Base-by-base conservation (phyloP, 37 sponge, comb jelly and placozoan species). In the Cliona cf. orientalis region DNA sequence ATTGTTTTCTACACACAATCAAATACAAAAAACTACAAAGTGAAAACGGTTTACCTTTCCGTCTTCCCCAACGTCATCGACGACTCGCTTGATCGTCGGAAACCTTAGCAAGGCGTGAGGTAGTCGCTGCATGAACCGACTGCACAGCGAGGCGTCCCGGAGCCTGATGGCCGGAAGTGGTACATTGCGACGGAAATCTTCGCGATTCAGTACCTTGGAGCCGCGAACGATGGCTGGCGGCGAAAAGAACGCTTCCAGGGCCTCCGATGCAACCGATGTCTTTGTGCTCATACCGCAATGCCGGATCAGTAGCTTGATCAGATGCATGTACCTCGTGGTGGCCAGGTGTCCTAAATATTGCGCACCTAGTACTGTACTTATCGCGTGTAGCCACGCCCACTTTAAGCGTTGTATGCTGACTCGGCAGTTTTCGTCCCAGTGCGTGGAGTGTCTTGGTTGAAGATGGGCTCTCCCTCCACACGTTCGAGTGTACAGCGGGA, bases 221-320 rank as follows among this genome's bases (percentile, higher is more conserved):
- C 94, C 94, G 0, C 92, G 41, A 14, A 97, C 94, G 2, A 78
- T 49, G 21, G 75, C 72, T 4, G 94, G 94, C 36, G 97, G 97
- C 34, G 76, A 46, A 68, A 90, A 88, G 40, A 71, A 78, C 21
- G 58, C 34, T 19, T 81, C 89, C 34, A 79, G 6, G 33, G 63
- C 40, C 22, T 32, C 39, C 65, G 44, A 63, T 22, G 74, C 58
- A 45, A 71, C n/a, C 14, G 64, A n/a, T n/a, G n/a, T n/a, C n/a
- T n/a, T n/a, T n/a, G n/a, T n/a, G 19, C 55, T 49, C 55, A 49
- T n/a, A n/a, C n/a, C n/a, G n/a, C n/a, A n/a, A n/a, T n/a, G n/a
- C n/a, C n/a, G n/a, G n/a, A n/a, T n/a, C n/a, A n/a, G n/a, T n/a
- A n/a, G n/a, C n/a, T n/a, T n/a, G n/a, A n/a, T n/a, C n/a, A n/a